These are phyloP conservation scores for Patella depressa DNA, from an alignment of 2,888 invertebrate genomes.

Conservation along the genomic window DNA sequence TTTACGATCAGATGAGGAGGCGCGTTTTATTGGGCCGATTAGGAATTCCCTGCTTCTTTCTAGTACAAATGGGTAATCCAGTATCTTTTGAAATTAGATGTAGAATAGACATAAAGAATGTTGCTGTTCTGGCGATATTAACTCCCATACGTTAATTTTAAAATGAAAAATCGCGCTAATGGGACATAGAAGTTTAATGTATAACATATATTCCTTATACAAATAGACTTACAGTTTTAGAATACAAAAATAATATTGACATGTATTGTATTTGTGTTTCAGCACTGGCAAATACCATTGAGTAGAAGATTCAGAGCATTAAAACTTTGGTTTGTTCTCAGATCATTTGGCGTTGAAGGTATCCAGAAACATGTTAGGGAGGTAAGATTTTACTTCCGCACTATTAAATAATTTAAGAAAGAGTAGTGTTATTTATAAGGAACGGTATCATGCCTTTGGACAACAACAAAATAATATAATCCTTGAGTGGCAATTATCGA, in stretches of 20 bases:
- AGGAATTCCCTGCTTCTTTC: too few species aligned
- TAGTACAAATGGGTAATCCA: too few species aligned
- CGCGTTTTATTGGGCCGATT: neutral
- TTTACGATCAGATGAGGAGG: too few species aligned
- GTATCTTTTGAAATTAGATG: too few species aligned
- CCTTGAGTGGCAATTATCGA: neutral
- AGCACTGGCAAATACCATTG: conserved; percentile 98
- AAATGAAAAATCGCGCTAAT: too few species aligned
- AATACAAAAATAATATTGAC: too few species aligned
- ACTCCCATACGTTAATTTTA: too few species aligned
- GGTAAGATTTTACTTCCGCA: conserved; percentile 73
- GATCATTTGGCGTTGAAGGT: conserved; percentile 91
- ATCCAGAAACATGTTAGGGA: conserved; percentile 93
- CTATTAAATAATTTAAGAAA: neutral
- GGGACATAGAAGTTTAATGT: too few species aligned
- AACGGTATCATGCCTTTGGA: neutral
- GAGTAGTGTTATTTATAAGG: neutral
- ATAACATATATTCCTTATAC: too few species aligned
- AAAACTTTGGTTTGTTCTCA: conserved; percentile 97
- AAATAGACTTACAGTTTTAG: too few species aligned
- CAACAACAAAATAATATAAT: neutral
- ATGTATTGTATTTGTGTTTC: neutral
- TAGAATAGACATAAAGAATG: too few species aligned
- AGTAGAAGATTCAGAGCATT: conserved; percentile 93
- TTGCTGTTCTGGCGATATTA: too few species aligned